Conservation (phyloP, 2,888 invertebrate genomes). For the Drosophila atroscutellata region DNA sequence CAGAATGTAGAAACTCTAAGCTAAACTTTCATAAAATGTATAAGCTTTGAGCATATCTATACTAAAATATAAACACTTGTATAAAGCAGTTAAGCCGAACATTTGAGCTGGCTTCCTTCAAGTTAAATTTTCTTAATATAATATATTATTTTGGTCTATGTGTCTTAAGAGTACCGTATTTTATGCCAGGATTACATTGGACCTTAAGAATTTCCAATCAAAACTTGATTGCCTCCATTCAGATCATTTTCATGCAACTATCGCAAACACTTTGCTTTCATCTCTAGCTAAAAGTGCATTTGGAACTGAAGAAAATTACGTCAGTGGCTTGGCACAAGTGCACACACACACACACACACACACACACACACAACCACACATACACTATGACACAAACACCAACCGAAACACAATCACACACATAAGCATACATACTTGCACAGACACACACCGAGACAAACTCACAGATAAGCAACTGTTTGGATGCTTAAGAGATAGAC, state of each 20-base stretch:
- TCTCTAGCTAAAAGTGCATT: conserved; percentile 72
- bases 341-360: too few species aligned
- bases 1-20: not conserved
- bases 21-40: not conserved
- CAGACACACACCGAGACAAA: conserved; percentile 13
- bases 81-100: too few species aligned
- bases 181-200: too few species aligned
- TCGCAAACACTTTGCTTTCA: conserved; percentile 20
- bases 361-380: not conserved
- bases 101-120: too few species aligned
- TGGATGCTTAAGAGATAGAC: conserved; percentile 72
- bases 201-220: not conserved
- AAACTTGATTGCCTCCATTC: not conserved
- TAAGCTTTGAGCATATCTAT: too few species aligned
- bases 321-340: conserved; percentile 69
- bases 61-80: too few species aligned
- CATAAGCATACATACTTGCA: conserved; percentile 7
- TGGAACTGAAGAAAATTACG: conserved; percentile 74
- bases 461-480: conserved; percentile 67
- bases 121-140: not conserved
- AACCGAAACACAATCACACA: conserved; percentile 1
- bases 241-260: not conserved
- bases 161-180: not conserved
- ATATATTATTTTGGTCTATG: not conserved
- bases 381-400: conserved; percentile 4